Conservation (phyloP, 1,140 invertebrate genomes). For the Caenorhabditis remanei region DNA sequence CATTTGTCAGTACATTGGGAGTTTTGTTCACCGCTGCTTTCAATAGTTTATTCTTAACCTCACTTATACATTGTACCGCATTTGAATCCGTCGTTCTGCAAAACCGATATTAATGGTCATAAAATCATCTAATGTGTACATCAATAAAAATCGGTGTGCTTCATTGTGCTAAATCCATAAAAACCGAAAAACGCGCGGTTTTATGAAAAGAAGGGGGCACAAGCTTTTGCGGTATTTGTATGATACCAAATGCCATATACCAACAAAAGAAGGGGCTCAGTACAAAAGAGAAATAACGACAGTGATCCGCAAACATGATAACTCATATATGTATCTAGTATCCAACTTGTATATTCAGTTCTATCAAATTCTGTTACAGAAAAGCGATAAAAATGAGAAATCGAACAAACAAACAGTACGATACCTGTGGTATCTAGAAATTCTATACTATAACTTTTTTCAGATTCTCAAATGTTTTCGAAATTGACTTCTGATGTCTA, state of each 20-base stretch:
- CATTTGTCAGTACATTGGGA: conserved; percentile 57
- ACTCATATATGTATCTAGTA: neutral
- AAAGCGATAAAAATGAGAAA: too few species aligned
- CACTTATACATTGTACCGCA: conserved; percentile 65
- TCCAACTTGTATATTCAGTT: too few species aligned
- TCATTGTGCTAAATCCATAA: conserved; percentile 31
- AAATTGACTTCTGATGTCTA: conserved; percentile 15
- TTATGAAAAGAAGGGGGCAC: neutral
- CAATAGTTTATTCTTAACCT: conserved; percentile 64
- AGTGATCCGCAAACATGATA: conserved; percentile 23
- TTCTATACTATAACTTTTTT: too few species aligned
- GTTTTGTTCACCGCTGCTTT: conserved; percentile 66
- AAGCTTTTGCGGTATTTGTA: neutral
- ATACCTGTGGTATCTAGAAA: too few species aligned
- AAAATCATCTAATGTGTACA: conserved; percentile 18
- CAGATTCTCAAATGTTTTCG: neutral
- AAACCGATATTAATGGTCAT: neutral
- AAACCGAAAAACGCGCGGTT: neutral
- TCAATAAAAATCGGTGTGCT: conserved; percentile 24
- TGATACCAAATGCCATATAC: neutral
- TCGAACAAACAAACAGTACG: too few species aligned
- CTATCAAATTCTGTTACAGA: too few species aligned
- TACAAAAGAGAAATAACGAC: too few species aligned
- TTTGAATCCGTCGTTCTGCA: conserved; percentile 57
- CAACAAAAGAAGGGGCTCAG: neutral